Conservation (phyloP, 2,113 vertebrate genomes). For the Amazona guildingii region DNA sequence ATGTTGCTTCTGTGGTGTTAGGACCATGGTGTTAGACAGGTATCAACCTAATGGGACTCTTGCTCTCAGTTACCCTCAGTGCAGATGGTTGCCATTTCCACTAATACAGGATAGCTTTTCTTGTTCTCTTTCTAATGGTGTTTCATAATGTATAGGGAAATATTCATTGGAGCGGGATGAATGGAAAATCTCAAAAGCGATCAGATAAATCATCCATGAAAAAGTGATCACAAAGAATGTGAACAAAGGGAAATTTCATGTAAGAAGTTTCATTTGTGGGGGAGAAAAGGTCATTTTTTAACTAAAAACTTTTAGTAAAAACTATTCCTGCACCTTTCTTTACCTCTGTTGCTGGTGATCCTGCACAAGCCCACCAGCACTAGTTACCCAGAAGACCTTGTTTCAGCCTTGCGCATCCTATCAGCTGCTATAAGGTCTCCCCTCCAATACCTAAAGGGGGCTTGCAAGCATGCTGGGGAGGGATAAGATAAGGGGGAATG, state of each 20-base stretch:
- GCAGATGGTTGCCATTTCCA: not conserved
- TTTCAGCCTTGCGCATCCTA: not conserved
- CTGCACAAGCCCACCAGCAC: not conserved
- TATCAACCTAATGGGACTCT: not conserved
- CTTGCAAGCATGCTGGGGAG: not conserved
- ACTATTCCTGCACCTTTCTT: not conserved
- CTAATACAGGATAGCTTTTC: not conserved
- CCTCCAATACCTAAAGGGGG: not conserved
- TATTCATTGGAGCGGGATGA: not conserved
- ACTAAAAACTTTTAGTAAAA: not conserved
- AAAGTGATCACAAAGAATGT: not conserved
- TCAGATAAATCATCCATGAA: not conserved
- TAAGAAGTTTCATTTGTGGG: not conserved
- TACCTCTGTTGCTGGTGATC: not conserved
- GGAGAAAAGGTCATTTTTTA: not conserved
- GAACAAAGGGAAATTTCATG: not conserved
- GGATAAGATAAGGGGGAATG: not conserved
- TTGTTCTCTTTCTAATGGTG: not conserved
- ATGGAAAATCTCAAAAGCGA: not conserved
- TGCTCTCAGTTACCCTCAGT: not conserved
- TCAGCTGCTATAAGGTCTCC: not conserved
- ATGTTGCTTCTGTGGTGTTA: not conserved
- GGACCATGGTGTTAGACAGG: not conserved
- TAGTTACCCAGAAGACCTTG: not conserved
- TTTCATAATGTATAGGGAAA: not conserved